These are phyloP conservation scores for Hyposoter didymator DNA, from an alignment of 2,888 invertebrate species.

Conservation along the genomic window DNA sequence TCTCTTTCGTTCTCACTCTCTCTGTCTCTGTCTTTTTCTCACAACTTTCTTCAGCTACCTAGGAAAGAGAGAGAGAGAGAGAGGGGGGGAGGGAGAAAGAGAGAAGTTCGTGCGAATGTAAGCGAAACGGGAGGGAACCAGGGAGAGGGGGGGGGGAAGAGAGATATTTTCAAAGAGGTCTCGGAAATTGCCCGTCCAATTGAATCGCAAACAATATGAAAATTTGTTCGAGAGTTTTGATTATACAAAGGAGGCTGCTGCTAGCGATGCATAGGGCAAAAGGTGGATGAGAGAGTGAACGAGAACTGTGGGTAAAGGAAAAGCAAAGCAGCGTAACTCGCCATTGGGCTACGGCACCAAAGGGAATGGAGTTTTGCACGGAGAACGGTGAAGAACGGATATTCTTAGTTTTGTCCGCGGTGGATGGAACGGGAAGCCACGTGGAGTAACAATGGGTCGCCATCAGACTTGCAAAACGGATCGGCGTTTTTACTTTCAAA, in stretches of 20 bases:
- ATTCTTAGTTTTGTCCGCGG: constrained; percentile 78
- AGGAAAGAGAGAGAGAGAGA: constrained; percentile 20
- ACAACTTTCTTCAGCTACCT: constrained; percentile 35
- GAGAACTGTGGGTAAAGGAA: constrained; percentile 30
- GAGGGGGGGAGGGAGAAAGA: constrained; percentile 16
- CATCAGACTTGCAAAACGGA: constrained; percentile 83
- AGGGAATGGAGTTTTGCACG: constrained; percentile 35
- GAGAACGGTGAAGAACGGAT: constrained; percentile 68
- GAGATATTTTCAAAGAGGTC: constrained; percentile 81
- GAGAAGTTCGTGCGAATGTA: constrained; percentile 43
- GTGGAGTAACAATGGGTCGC: constrained; percentile 78
- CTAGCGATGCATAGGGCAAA: constrained; percentile 68
- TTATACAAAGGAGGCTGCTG: constrained; percentile 81
- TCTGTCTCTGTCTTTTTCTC: background rate
- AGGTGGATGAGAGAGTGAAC: constrained; percentile 62
- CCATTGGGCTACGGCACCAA: constrained; percentile 26
- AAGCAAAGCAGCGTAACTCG: constrained; percentile 45
- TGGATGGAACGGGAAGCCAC: constrained; percentile 44
- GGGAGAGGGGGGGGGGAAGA: constrained; percentile 61
- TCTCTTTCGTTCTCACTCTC: constrained; percentile 1
- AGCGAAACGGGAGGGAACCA: constrained; percentile 41
- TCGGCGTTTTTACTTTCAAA: constrained; percentile 82
- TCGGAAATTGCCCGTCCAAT: constrained; percentile 83
- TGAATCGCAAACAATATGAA: constrained; percentile 84
- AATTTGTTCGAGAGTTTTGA: constrained; percentile 84